These are phyloP conservation scores for Cydia splendana DNA, from an alignment of 1,140 invertebrate species.

Conservation along the genomic window DNA sequence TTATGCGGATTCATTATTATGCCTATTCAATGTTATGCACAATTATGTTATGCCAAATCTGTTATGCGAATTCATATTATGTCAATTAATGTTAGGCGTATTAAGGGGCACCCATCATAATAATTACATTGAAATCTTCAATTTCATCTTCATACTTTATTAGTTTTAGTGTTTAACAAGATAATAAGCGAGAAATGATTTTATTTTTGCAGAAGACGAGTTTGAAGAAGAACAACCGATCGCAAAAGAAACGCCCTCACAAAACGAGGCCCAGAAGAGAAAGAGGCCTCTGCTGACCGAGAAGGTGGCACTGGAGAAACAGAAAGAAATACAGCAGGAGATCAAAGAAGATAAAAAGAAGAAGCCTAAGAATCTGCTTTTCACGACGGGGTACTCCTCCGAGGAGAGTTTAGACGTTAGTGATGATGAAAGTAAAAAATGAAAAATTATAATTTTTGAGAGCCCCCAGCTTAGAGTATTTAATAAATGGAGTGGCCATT, in stretches of 20 bases:
- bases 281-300: constrained; percentile 67
- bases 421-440: constrained; percentile 50
- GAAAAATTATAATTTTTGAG: no score
- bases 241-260: constrained; percentile 29
- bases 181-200: constrained; percentile 20
- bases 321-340: constrained; percentile 70
- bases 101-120: no score
- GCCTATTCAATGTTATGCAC: no score
- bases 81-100: no score
- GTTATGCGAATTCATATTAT: no score
- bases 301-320: constrained; percentile 71
- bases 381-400: constrained; percentile 77
- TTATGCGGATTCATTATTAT: no score
- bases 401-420: constrained; percentile 65
- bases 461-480: no score
- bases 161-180: neutral
- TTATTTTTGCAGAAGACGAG: constrained; percentile 64
- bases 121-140: no score
- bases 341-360: constrained; percentile 71
- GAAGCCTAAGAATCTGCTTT: constrained; percentile 74
- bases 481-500: no score
- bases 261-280: constrained; percentile 33
- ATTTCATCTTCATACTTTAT: no score
- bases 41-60: no score
- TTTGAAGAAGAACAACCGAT: constrained; percentile 47